phyloP scores from a whole-genome alignment of 2,888 invertebrate genomes.

The Diogma glabrata region DNA sequence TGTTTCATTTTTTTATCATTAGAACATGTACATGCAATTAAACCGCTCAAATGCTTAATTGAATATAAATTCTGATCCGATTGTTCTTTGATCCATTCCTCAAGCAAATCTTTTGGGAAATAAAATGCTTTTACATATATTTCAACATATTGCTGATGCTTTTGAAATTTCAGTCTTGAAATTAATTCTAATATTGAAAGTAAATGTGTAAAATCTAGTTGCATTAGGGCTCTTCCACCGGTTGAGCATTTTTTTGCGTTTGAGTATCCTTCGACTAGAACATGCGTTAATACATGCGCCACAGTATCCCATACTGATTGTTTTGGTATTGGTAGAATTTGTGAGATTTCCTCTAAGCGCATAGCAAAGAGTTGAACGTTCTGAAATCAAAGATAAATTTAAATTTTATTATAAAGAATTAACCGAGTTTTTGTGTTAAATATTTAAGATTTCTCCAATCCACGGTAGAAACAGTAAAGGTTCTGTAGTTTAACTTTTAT shows the following conservation, averaged over 20 bases:
- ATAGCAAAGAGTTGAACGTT: constrained; percentile 59
- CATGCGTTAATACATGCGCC: constrained; percentile 72
- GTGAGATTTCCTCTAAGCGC: constrained; percentile 60
- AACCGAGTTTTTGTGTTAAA: too few species aligned
- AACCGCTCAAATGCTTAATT: constrained; percentile 68
- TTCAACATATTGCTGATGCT: constrained; percentile 84
- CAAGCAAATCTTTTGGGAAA: constrained; percentile 74
- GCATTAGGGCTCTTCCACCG: constrained; percentile 95
- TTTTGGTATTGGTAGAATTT: constrained; percentile 57
- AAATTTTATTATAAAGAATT: too few species aligned
- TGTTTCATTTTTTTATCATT: constrained; percentile 80
- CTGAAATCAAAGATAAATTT: constrained; percentile 20
- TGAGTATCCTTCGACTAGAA: constrained; percentile 85
- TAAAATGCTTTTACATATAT: constrained; percentile 95
- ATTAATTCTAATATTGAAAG: constrained; percentile 82
- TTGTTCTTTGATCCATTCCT: constrained; percentile 79
- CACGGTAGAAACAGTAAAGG: constrained; percentile 9
- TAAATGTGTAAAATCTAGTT: constrained; percentile 91
- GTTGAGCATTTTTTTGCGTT: constrained; percentile 89
- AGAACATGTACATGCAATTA: constrained; percentile 78
- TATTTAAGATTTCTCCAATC: constrained; percentile 5
- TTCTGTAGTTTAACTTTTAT: neutral
- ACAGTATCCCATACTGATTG: constrained; percentile 77
- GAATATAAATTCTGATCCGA: constrained; percentile 82
- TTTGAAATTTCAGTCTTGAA: constrained; percentile 70